Evolutionary conservation across 2,888 invertebrate species (phyloP).

Genomic region (Melinaea menophilus): DNA sequence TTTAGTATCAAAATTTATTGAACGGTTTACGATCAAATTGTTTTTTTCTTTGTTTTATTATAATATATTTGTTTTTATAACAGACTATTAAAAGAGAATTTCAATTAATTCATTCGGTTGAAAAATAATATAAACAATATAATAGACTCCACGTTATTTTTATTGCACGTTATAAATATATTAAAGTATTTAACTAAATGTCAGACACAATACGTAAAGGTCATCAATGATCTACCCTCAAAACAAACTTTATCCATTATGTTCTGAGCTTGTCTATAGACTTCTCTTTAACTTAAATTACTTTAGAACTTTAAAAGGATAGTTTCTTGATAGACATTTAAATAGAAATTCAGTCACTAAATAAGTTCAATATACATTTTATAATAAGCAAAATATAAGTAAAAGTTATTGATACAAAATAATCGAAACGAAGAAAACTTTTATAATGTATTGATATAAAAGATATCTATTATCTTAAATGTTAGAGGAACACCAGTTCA

Average conservation of each 20-base stretch:
- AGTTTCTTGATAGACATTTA: constrained; percentile 38
- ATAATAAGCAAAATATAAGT: constrained; percentile 7
- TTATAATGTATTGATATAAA: too few species aligned
- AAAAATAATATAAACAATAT: not conserved
- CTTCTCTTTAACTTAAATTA: constrained; percentile 51
- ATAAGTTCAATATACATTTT: not conserved
- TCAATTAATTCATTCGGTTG: not conserved
- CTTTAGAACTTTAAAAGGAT: constrained; percentile 44
- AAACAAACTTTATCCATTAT: constrained; percentile 43
- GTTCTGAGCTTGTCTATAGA: constrained; percentile 36
- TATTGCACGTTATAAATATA: not conserved
- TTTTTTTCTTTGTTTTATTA: not conserved
- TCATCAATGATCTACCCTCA: constrained; percentile 42
- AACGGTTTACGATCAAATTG: not conserved
- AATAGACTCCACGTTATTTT: too few species aligned
- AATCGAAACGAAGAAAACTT: too few species aligned
- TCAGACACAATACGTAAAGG: constrained; percentile 30
- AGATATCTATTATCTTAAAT: too few species aligned
- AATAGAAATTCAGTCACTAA: constrained; percentile 28
- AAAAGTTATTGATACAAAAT: too few species aligned
- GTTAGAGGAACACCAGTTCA: too few species aligned
- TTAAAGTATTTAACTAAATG: not conserved
- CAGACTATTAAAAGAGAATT: too few species aligned
- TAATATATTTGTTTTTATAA: too few species aligned
- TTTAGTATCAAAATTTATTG: not conserved